Conservation (phyloP, 2,888 invertebrate genomes). For the Drosophila austrosaltans region DNA sequence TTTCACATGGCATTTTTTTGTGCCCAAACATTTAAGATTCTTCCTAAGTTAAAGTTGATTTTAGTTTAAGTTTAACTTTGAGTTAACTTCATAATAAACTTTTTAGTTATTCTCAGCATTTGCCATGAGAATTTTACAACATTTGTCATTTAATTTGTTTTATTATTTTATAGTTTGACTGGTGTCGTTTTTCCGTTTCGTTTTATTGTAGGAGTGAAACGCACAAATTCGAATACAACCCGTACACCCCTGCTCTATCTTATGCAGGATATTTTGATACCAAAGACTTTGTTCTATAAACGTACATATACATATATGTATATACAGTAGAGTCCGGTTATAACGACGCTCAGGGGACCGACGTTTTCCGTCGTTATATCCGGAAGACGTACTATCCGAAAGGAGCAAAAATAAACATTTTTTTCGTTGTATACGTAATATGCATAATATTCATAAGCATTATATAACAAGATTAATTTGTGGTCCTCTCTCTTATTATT, state of each 20-base stretch:
- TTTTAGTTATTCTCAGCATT: conserved; percentile 14
- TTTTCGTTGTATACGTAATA: too few relatives aligned
- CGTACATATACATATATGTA: not conserved
- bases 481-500: too few relatives aligned
- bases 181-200: not conserved
- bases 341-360: too few relatives aligned
- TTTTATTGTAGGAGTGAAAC: not conserved
- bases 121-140: not conserved
- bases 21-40: conserved; percentile 11
- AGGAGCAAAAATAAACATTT: too few relatives aligned
- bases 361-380: too few relatives aligned
- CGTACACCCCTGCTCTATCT: not conserved
- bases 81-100: conserved; percentile 15
- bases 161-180: not conserved
- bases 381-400: too few relatives aligned
- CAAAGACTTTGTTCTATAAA: not conserved
- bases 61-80: conserved; percentile 17
- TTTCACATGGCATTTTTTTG: not conserved
- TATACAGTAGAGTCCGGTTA: too few relatives aligned
- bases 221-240: not conserved
- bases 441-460: too few relatives aligned
- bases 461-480: too few relatives aligned
- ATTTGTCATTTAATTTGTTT: conserved; percentile 12
- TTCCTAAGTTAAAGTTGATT: conserved; percentile 13
- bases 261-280: not conserved